These are phyloP conservation scores for Antechinus flavipes DNA, from an alignment of 2,113 vertebrate species.

Conservation along the genomic window DNA sequence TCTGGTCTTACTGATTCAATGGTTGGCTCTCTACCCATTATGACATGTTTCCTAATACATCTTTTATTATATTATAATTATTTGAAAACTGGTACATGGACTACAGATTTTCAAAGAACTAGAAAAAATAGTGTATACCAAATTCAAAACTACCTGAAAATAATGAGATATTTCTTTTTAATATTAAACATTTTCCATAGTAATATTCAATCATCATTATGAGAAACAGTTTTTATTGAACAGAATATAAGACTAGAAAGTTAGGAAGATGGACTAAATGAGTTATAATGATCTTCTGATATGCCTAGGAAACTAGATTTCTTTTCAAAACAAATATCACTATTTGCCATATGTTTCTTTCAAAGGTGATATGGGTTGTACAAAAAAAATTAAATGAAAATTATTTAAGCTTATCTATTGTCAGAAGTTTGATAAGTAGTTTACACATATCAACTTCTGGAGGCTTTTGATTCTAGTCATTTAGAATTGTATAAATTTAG, in stretches of 20 bases:
- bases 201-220: background rate
- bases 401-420: background rate
- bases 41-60: background rate
- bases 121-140: background rate
- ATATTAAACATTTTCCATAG: background rate
- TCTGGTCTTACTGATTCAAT: background rate
- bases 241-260: background rate
- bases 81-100: background rate
- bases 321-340: background rate
- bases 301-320: background rate
- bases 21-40: background rate
- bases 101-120: background rate
- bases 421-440: background rate
- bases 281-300: background rate
- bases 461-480: background rate
- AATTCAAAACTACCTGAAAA: background rate
- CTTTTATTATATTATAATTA: background rate
- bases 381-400: background rate
- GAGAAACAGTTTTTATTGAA: background rate
- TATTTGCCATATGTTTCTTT: background rate
- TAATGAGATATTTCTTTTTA: background rate
- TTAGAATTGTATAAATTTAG: background rate
- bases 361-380: background rate
- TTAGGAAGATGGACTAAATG: background rate
- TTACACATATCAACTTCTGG: background rate